Conservation (phyloP, 2,113 vertebrate species). For the Nettapus auritus region DNA sequence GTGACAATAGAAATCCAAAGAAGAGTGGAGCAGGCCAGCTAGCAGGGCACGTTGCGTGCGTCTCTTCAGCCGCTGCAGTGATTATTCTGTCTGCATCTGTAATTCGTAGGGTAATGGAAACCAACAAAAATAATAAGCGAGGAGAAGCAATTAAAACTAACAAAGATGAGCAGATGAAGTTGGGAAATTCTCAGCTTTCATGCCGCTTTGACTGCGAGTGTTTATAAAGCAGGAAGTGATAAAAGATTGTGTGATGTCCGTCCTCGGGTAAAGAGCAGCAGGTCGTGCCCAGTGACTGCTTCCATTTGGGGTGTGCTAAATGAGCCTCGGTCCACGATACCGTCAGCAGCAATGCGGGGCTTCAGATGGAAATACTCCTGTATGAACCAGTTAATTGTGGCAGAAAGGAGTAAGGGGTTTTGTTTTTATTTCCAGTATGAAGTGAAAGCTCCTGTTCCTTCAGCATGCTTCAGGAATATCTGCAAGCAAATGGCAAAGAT, state of each 20-base stretch:
- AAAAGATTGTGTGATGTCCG: background rate
- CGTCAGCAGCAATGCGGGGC: background rate
- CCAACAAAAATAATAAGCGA: background rate
- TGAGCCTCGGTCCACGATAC: background rate
- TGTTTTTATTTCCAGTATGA: constrained; percentile 86
- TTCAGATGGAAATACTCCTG: background rate
- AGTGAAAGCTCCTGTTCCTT: constrained; percentile 97
- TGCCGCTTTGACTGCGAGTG: background rate
- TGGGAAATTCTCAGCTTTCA: background rate
- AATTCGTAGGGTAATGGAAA: background rate
- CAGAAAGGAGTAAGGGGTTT: background rate
- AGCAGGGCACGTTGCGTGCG: accelerated
- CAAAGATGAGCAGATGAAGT: background rate
- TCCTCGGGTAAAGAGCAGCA: background rate
- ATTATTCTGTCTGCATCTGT: background rate
- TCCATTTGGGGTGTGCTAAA: background rate
- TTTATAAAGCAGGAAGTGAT: background rate
- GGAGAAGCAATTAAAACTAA: background rate
- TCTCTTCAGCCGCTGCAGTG: background rate
- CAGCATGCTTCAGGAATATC: constrained; percentile 93
- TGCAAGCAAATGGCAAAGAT: constrained; percentile 98
- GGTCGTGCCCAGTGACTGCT: background rate
- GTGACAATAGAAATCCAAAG: accelerated
- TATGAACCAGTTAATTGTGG: background rate
- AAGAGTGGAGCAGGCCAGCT: background rate